Base-by-base conservation (phyloP, 2,888 invertebrate species). In the Sminthurinus aureus region DNA sequence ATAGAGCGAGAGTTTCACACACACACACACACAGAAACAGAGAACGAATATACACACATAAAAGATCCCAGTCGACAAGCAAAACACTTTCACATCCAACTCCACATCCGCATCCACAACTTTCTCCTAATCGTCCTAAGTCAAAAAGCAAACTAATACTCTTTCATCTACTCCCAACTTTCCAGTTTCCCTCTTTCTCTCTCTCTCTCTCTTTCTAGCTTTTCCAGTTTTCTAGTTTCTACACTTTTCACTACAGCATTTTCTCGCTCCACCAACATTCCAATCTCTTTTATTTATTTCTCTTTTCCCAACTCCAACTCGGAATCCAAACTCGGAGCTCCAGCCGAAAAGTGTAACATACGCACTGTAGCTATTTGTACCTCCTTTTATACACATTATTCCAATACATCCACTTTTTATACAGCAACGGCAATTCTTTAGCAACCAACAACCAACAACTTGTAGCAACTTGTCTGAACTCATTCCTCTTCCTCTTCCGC, bases 11-110 rank as follows among this genome's bases (percentile, higher is more conserved):
- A 38, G 38, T 38, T 38, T 38, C 38, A 38, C 38, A 38, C 38
- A 67, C 67, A 67, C 67, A 67, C 67, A 67, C 11, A 67, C 67
- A 67, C 67, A 67, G 22, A 67, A 12, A n/a, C 67, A n/a, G 12
- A 18, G 3, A n/a, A 67, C 22, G 20, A 6, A 67, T 22, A 67
- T 20, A 67, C 67, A n/a, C 67, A 22, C 67, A n/a, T 11, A 67
- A 67, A 67, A 67, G 22, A 20, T n/a, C 67, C 22, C 0, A 67
- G 26, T 24, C 24, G 24, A 71, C 58, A 58, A 58, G 4, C 15
- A 58, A 58, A 58, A 58, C 58, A 58, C 58, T 15, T 58, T 11
- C 58, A 15, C 13, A 58, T 58, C 58, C 58, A 58, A 3, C 2
- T 58, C 58, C 58, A 15, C 13, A 58, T 58, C 58, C 38, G 6